Evolutionary conservation across 2,888 invertebrate species (phyloP), one percentile per base, ranked within the genome.

Genomic region (Andrena dorsata): DNA sequence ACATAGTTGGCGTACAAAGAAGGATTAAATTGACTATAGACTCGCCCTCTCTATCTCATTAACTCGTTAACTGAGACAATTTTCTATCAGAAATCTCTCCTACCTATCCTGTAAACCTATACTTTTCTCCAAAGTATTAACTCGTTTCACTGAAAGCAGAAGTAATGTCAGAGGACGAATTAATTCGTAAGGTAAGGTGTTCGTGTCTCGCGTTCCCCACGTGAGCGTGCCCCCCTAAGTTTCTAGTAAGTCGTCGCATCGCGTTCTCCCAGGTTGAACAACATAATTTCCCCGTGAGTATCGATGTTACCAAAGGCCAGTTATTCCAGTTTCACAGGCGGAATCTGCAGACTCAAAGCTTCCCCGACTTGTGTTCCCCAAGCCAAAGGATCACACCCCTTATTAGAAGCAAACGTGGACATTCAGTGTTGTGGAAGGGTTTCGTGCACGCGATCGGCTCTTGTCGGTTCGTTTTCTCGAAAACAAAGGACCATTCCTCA

Each of bases 371-470:
- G 58, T 23, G 56, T 76, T 60, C 58, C 8, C 41, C 7, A 20
- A 56, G 56, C 13, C n/a, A 51, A 41, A 49, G 53, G 28, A 78
- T 79, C 68, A 5, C 71, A 71, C 60, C 79, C 64, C 35, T 71
- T 47, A 85, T 84, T 84, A 85, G 49, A 35, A 58, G 35, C 26
- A 63, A 56, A n/a, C 41, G 53, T 71, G 66, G 51, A 63, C 68
- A 77, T 76, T 83, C 23, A 26, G 49, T 23, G 35, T 16, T 51
- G 28, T 26, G 41, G 63, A 5, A 60, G 32, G 26, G 51, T 26
- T 53, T 53, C 26, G 30, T 60, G 70, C 84, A 84, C 84, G 84
- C 83, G 64, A 85, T 79, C 82, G 20, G 76, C 80, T 72, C 74
- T 76, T 82, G 20, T 23, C 58, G 10, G 32, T 74, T 65, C 64